A percentile compares a stretch with the other conserved stretches of the same genome.
phyloP scores from a whole-genome alignment of 2,888 invertebrate species.

The Nymphalis c-album region DNA sequence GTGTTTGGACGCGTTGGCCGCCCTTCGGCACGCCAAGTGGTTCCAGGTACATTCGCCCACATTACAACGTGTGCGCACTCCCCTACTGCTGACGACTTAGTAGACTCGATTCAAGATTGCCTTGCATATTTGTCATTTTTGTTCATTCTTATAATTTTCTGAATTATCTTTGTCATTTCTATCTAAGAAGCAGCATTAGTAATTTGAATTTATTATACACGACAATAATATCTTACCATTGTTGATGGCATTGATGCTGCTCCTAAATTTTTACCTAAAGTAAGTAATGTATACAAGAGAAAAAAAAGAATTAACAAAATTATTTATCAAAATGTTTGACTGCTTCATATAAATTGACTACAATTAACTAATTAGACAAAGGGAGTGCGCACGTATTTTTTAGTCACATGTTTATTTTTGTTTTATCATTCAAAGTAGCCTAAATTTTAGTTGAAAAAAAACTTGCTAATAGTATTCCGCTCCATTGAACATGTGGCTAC shows the following conservation, averaged over 20 bases:
- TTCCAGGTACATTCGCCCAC: constrained; percentile 93
- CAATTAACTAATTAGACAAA: constrained; percentile 10
- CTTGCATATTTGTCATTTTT: constrained; percentile 30
- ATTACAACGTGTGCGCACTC: constrained; percentile 71
- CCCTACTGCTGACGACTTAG: constrained; percentile 38
- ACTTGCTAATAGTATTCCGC: constrained; percentile 41
- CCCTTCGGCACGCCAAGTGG: constrained; percentile 99
- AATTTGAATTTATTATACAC: background rate
- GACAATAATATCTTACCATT: background rate
- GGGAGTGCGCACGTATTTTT: constrained; percentile 75
- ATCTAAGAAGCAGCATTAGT: background rate
- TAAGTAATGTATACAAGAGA: background rate
- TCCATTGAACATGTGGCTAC: constrained; percentile 80
- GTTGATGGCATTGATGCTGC: background rate
- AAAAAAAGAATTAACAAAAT: constrained; percentile 18
- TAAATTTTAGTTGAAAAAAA: constrained; percentile 38
- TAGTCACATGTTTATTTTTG: constrained; percentile 77
- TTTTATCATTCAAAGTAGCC: constrained; percentile 43
- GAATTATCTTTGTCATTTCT: background rate
- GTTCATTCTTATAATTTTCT: constrained; percentile 41
- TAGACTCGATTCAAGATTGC: background rate
- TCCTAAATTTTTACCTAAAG: background rate
- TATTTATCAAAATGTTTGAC: background rate
- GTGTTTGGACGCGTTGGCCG: constrained; percentile 99
- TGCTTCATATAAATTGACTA: background rate